Percentiles rank a stretch among this genome's conserved stretches.
These are phyloP conservation scores for Barbus barbus DNA, from an alignment of 2,113 vertebrate genomes.

Conservation along the genomic window DNA sequence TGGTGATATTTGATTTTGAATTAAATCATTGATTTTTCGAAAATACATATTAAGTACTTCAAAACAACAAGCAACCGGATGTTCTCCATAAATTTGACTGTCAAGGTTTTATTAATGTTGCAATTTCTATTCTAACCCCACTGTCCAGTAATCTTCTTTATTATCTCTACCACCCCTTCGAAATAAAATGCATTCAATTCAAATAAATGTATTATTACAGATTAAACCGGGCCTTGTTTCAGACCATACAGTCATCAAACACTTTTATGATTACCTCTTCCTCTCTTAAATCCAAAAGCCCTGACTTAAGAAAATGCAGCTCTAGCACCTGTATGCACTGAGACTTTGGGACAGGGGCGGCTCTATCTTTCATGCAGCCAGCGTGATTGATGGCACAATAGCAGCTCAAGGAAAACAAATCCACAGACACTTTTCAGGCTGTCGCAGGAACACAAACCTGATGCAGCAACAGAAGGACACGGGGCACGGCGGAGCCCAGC, in stretches of 20 bases:
- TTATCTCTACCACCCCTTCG: background rate
- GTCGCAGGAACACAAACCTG: conserved; percentile 60
- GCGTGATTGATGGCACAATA: conserved; percentile 70
- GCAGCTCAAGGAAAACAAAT: conserved; percentile 76
- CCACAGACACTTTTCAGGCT: conserved; percentile 72
- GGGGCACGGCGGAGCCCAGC: conserved; percentile 54
- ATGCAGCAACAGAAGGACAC: conserved; percentile 82
- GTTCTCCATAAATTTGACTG: too few relatives aligned
- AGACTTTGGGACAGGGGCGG: conserved; percentile 52
- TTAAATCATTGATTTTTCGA: too few relatives aligned
- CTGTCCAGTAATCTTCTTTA: background rate
- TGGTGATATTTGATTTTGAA: background rate
- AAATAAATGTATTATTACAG: conserved; percentile 40
- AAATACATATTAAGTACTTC: background rate
- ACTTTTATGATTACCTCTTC: conserved; percentile 49
- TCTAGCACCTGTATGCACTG: conserved; percentile 3
- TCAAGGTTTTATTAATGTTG: background rate
- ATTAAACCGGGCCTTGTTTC: conserved; percentile 46
- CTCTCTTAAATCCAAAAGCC: conserved; percentile 50
- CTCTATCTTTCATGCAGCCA: conserved; percentile 67
- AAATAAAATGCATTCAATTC: conserved; percentile 30
- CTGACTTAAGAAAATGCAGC: conserved; percentile 46
- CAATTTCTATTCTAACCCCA: background rate
- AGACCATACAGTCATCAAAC: conserved; percentile 41
- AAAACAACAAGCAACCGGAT: background rate